phyloP scores from a whole-genome alignment of 2,888 invertebrate species.

The Aricia artaxerxes region DNA sequence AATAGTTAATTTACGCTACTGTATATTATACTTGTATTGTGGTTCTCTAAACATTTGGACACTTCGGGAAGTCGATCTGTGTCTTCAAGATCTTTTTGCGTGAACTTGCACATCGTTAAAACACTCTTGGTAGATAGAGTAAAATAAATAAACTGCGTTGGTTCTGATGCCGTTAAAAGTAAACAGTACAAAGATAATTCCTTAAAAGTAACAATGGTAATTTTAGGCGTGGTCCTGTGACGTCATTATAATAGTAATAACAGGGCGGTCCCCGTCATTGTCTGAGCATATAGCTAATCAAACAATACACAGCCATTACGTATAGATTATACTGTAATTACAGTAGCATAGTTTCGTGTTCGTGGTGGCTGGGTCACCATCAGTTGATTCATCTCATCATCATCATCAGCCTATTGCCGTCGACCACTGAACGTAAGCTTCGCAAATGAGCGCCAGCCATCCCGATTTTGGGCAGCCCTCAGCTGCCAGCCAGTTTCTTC shows the following conservation, averaged over 20 bases:
- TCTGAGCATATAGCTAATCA: constrained; percentile 22
- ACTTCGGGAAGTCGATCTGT: not conserved
- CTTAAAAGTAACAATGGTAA: constrained; percentile 1
- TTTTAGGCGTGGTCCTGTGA: not conserved
- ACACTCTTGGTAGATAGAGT: not conserved
- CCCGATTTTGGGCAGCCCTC: no score
- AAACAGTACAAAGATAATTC: not conserved
- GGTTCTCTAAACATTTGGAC: not conserved
- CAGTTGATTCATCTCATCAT: not conserved
- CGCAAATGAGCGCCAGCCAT: no score
- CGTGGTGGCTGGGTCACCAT: not conserved
- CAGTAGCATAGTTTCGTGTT: not conserved
- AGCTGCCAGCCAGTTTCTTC: no score
- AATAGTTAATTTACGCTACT: not conserved
- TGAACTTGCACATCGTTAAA: no score
- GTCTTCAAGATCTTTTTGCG: no score
- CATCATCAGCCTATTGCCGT: no score
- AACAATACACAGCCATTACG: constrained; percentile 21
- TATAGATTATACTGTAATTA: constrained; percentile 19
- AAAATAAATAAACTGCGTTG: not conserved
- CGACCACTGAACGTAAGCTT: no score
- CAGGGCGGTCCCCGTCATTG: constrained; percentile 6
- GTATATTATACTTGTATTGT: no score
- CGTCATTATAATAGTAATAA: constrained; percentile 1
- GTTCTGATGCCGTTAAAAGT: not conserved